Conservation (phyloP, 2,888 invertebrate species). For the Philereme transversata region DNA sequence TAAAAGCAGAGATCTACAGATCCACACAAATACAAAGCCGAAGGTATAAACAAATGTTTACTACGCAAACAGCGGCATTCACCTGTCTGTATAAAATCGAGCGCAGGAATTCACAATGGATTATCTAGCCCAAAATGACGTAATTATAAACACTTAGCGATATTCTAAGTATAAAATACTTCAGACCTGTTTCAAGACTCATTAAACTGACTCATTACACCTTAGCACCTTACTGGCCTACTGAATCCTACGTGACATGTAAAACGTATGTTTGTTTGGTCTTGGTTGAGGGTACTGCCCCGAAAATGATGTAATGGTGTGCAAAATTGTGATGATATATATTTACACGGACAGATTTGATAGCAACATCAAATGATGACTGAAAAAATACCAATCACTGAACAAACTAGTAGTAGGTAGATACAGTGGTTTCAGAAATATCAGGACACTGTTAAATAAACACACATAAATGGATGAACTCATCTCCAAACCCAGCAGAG, state of each 20-base stretch:
- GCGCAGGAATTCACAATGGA: conserved; percentile 13
- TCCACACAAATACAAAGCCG: conserved; percentile 2
- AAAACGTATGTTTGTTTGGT: conserved; percentile 8
- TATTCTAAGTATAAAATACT: not conserved
- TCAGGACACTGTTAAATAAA: too few species aligned
- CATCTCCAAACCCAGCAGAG: conserved; percentile 15
- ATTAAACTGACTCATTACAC: conserved; percentile 14
- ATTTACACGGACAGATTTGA: not conserved
- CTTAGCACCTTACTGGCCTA: not conserved
- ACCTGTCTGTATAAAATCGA: conserved; percentile 4
- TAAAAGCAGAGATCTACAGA: not conserved
- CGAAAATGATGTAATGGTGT: conserved; percentile 9
- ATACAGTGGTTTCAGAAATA: too few species aligned
- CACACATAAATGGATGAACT: not conserved
- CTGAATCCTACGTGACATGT: conserved; percentile 13
- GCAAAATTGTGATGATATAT: not conserved
- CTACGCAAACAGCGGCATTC: conserved; percentile 6
- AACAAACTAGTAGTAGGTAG: too few species aligned
- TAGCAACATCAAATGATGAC: too few species aligned
- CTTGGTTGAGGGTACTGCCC: not conserved
- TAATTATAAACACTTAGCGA: conserved; percentile 5
- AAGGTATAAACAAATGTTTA: conserved; percentile 13
- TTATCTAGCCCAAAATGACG: conserved; percentile 9
- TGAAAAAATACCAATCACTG: too few species aligned
- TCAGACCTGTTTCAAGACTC: conserved; percentile 4